Evolutionary conservation across 2,113 vertebrate genomes (phyloP).

Genomic region (Macaca fascicularis): T2T-MFA8v1.1 NC_088387.1:47172501-47173000

Average conservation of each 20-base stretch:
- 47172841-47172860: background rate
- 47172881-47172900: background rate
- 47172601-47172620: background rate
- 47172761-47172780: background rate
- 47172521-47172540: background rate
- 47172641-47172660: background rate
- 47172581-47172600: conserved; percentile 26
- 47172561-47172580: background rate
- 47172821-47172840: background rate
- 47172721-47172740: background rate
- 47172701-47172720: background rate
- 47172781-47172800: background rate
- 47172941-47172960: background rate
- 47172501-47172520: background rate
- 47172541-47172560: background rate
- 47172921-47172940: background rate
- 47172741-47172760: background rate
- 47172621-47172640: background rate
- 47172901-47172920: conserved; percentile 22
- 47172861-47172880: background rate
- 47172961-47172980: background rate
- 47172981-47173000: conserved; percentile 8
- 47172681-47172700: background rate
- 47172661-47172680: background rate
- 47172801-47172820: background rate